Base-by-base conservation (phyloP, 2,797 vertebrate species). In the Forpus xanthops region DNA sequence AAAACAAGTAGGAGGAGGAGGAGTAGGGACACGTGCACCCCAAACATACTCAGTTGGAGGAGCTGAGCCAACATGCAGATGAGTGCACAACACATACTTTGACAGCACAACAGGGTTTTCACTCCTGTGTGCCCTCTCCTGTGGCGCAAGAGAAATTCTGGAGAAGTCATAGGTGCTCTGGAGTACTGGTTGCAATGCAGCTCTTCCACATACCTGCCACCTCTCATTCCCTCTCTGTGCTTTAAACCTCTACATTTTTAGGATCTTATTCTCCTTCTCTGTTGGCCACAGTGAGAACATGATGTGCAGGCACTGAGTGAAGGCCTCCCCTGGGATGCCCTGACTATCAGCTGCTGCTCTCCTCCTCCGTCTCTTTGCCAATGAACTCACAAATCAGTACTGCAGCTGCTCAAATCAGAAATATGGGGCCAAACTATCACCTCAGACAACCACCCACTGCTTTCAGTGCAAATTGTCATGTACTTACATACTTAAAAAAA, bases 121-220 rank as follows among this genome's bases (percentile, higher is more conserved):
- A 93, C 94, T 96, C n/a, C 85, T 25, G 5, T 39, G 76, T 87
- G 91, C 73, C 89, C 91, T 80, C 85, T 72, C 44, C 62, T 7
- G 23, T 96, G 94, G 96, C 7, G 68, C 90, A 96, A 95, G 79
- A 89, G 79, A 39, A 89, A 96, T 97, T 95, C 93, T 96, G 90
- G 78, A 89, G 89, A 92, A 95, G 81, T 95, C 94, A 96, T 78
- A 83, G 73, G 76, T 90, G 71, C 85, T 81, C 50, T 2, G 5
- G 80, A 94, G 88, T 4, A 0, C 78, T 18, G 71, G 58, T 72
- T 92, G 92, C 85, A 93, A 97, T 96, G 95, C 70, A 33, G 94
- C 95, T 60, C 76, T 66, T 78, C 94, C 73, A 49, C 92, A 95
- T 96, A 92, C 89, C 85, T 87, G 61, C 60, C 2, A 2, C 60